Conservation (phyloP, 2,113 vertebrate species). For the Tupaia tana region DNA sequence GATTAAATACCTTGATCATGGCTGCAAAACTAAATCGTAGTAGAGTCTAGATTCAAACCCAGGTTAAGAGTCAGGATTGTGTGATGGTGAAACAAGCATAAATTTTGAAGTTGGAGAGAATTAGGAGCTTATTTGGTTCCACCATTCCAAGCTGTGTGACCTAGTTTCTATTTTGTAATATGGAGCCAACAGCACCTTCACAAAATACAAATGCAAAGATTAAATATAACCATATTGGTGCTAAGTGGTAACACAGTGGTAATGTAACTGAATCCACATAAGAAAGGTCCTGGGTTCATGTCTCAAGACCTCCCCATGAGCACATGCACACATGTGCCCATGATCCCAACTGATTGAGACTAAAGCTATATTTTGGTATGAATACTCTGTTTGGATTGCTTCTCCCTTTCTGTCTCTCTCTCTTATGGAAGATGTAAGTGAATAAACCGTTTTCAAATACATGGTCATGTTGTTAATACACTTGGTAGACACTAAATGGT, state of each 20-base stretch:
- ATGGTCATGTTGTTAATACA: neutral
- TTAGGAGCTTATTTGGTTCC: neutral
- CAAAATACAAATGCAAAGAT: constrained; percentile 2
- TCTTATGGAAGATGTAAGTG: no score
- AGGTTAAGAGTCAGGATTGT: neutral
- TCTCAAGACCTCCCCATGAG: no score
- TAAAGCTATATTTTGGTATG: no score
- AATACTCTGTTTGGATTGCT: no score
- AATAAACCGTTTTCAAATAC: no score
- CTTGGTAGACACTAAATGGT: neutral
- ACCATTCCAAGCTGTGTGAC: neutral
- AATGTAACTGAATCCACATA: no score
- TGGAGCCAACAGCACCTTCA: neutral
- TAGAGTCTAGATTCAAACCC: neutral
- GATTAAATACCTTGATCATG: neutral
- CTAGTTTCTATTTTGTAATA: neutral
- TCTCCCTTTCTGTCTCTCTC: no score
- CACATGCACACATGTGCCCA: no score
- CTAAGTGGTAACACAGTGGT: no score
- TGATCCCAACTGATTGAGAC: no score
- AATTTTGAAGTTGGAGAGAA: neutral
- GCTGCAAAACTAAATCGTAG: neutral
- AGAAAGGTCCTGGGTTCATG: no score
- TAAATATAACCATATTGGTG: neutral
- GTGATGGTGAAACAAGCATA: neutral